These are phyloP conservation scores for Microcaecilia unicolor DNA, from an alignment of 2,797 vertebrate genomes.

Conservation along the genomic window DNA sequence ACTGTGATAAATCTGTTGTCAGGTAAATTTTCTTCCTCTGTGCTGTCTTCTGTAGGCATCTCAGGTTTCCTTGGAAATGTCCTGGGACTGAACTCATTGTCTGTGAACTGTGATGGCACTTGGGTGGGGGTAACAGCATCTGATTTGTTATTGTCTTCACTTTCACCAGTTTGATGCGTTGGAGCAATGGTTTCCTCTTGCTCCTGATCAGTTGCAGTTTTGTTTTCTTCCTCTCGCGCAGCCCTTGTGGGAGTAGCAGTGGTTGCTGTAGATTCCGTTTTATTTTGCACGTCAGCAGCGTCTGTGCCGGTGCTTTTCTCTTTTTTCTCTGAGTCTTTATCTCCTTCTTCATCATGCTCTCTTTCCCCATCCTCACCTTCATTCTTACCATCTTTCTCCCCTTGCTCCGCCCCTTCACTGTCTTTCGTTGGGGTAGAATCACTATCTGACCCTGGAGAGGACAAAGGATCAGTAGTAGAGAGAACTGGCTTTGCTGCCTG, in stretches of 20 bases:
- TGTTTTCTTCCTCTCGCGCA: conserved; percentile 53
- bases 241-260: conserved; percentile 34
- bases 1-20: conserved; percentile 67
- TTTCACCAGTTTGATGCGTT: conserved; percentile 10
- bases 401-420: conserved; percentile 55
- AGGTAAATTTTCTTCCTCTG: conserved; percentile 36
- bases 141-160: background rate
- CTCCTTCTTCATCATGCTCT: conserved; percentile 64
- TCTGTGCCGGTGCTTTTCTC: conserved; percentile 41
- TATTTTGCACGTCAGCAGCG: background rate
- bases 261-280: conserved; percentile 15
- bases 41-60: conserved; percentile 31
- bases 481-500: conserved; percentile 48
- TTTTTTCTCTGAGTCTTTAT: conserved; percentile 65
- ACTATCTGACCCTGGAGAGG: conserved; percentile 52
- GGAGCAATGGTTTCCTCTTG: conserved; percentile 19
- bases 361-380: conserved; percentile 63
- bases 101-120: conserved; percentile 47
- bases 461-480: conserved; percentile 53
- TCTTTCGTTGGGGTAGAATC: conserved; percentile 42
- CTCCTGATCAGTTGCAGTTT: conserved; percentile 47
- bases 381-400: conserved; percentile 57
- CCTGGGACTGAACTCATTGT: conserved; percentile 30
- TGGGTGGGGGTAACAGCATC: conserved; percentile 41
- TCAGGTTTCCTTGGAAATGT: conserved; percentile 35